phyloP scores from a whole-genome alignment of 92 coral and sea anemone genomes.

The Palythoa heliodiscus region DNA sequence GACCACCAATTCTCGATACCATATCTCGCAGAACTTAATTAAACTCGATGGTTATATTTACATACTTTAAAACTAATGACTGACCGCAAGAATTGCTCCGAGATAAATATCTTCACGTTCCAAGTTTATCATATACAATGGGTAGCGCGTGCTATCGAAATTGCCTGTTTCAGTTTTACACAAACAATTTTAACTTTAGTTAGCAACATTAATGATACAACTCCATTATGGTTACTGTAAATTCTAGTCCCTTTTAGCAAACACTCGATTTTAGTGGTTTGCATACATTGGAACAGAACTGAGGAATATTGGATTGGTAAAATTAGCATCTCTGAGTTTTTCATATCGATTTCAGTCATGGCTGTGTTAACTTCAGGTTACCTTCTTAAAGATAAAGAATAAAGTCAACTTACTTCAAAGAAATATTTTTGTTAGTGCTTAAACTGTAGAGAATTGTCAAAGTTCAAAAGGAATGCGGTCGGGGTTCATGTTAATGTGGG shows the following conservation, averaged over 20 bases:
- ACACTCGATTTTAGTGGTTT: neutral
- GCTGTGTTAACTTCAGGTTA: too few relatives aligned
- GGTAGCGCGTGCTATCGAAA: neutral
- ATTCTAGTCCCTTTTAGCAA: neutral
- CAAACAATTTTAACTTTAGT: neutral
- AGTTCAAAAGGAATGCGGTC: neutral
- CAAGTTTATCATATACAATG: neutral
- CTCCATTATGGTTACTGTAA: neutral
- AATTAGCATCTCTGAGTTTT: neutral
- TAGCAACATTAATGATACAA: too few relatives aligned
- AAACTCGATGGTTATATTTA: neutral
- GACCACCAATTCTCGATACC: neutral
- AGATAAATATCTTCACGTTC: conserved; percentile 9
- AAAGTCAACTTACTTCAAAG: too few relatives aligned
- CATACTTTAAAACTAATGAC: neutral
- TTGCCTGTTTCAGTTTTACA: neutral
- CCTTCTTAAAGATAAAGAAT: too few relatives aligned
- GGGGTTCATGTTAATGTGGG: neutral
- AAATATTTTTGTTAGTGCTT: neutral
- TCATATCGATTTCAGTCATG: too few relatives aligned
- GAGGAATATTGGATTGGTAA: neutral
- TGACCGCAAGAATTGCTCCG: neutral
- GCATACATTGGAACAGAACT: neutral
- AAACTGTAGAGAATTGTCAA: neutral
- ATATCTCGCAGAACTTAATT: neutral